Evolutionary conservation across 1,140 invertebrate species (phyloP).

Genomic region (Eulimnadia texana): DNA sequence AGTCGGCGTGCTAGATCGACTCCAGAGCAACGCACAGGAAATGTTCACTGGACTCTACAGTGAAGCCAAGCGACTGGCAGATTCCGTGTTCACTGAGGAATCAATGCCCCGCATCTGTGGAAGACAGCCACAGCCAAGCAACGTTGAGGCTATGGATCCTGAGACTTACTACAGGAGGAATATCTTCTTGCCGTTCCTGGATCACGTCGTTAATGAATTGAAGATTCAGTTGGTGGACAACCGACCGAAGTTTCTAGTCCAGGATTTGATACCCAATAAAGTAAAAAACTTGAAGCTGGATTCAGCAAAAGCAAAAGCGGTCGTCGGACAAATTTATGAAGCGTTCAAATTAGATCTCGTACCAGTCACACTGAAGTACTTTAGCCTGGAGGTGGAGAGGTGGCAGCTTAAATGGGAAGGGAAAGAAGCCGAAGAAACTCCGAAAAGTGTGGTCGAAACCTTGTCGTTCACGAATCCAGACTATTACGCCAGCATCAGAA

Average conservation of each 20-base stretch:
- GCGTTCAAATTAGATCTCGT: constrained; percentile 2
- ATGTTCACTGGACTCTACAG: not conserved
- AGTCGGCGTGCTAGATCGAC: not conserved
- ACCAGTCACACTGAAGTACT: not conserved
- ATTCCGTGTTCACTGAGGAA: not conserved
- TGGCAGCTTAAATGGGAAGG: not conserved
- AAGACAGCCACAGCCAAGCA: not conserved
- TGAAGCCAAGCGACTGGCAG: constrained; percentile 1
- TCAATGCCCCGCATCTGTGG: not conserved
- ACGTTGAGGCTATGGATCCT: not conserved
- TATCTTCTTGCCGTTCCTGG: not conserved
- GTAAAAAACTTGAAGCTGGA: not conserved
- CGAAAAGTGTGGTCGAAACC: not conserved
- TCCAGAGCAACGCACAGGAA: not conserved
- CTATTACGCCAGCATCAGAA: constrained; percentile 20
- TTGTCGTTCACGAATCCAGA: constrained; percentile 7
- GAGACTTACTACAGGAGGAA: not conserved
- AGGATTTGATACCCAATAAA: not conserved
- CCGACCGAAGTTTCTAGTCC: not conserved
- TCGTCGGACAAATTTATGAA: not conserved
- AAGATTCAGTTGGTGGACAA: not conserved
- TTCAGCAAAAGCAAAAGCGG: not conserved
- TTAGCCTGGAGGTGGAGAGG: not conserved
- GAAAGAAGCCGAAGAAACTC: not conserved
- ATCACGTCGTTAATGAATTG: not conserved